These are phyloP conservation scores for Muricea muricata DNA, from an alignment of 92 coral and sea anemone species.

Conservation along the genomic window DNA sequence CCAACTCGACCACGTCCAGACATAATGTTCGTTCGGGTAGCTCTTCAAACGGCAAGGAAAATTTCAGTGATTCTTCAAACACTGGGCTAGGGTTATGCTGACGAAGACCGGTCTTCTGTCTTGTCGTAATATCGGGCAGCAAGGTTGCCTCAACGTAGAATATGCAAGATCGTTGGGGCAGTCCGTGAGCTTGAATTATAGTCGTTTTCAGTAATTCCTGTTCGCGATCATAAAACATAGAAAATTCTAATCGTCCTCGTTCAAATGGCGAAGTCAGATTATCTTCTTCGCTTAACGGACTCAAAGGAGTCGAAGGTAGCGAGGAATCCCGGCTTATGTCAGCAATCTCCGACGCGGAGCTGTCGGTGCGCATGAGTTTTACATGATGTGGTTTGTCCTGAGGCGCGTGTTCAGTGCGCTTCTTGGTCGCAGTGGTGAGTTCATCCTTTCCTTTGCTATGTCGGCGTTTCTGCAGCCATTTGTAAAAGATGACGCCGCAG, in stretches of 20 bases:
- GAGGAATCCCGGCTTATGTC: constrained; percentile 51
- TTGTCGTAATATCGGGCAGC: constrained; percentile 76
- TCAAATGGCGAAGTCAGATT: constrained; percentile 57
- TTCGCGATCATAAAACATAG: constrained; percentile 74
- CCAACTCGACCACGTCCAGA: constrained; percentile 77
- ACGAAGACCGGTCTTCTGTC: constrained; percentile 79
- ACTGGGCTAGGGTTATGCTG: constrained; percentile 78
- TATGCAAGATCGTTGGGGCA: constrained; percentile 63
- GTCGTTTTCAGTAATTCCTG: constrained; percentile 70
- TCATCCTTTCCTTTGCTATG: not conserved
- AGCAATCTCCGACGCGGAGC: constrained; percentile 82
- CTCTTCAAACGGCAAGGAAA: constrained; percentile 81
- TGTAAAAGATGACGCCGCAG: not conserved
- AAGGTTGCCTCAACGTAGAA: constrained; percentile 84
- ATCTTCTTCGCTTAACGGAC: constrained; percentile 81
- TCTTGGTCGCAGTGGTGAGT: not conserved
- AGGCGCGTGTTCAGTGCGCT: not conserved
- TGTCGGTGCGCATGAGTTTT: constrained; percentile 91
- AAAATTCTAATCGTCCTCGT: constrained; percentile 81
- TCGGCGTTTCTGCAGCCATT: not conserved
- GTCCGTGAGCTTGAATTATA: constrained; percentile 68
- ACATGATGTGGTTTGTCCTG: constrained; percentile 72
- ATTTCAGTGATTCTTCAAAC: constrained; percentile 78
- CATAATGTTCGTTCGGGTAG: constrained; percentile 90
- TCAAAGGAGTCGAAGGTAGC: constrained; percentile 54